These are phyloP conservation scores for Synanthedon andrenaeformis DNA, from an alignment of 2,888 invertebrate genomes.

Conservation along the genomic window DNA sequence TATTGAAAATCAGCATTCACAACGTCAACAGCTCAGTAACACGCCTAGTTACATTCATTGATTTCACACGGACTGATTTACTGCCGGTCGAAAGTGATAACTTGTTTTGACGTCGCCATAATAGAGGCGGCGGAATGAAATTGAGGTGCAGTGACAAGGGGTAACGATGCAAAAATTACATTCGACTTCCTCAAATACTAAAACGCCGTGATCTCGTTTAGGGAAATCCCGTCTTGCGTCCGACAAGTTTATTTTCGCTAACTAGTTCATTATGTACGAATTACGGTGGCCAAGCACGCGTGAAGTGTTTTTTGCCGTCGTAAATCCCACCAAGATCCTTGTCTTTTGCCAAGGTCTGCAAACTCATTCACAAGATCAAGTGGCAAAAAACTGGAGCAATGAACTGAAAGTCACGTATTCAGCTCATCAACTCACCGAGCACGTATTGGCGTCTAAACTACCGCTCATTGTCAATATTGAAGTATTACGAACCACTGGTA, in stretches of 20 bases:
- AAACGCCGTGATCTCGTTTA: not conserved
- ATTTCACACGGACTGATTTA: constrained; percentile 29
- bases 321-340: constrained; percentile 32
- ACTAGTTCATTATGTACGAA: constrained; percentile 17
- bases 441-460: constrained; percentile 66
- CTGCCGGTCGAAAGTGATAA: constrained; percentile 25
- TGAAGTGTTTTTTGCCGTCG: constrained; percentile 32
- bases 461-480: constrained; percentile 68
- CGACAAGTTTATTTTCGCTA: not conserved
- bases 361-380: constrained; percentile 62
- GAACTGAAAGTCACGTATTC: constrained; percentile 62
- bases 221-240: not conserved
- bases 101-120: constrained; percentile 15
- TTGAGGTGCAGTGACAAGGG: not conserved
- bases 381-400: constrained; percentile 66
- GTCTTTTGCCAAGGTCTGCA: constrained; percentile 40
- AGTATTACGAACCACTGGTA: constrained; percentile 52
- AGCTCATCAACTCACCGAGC: constrained; percentile 53
- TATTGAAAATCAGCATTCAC: constrained; percentile 60
- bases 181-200: not conserved
- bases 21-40: constrained; percentile 22
- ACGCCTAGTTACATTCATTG: constrained; percentile 37
- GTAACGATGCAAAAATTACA: not conserved
- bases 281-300: constrained; percentile 14
- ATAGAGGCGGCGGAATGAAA: not conserved